These are phyloP conservation scores for Gambusia yucatana DNA, from an alignment of 2,797 vertebrate genomes.

Conservation along the genomic window DNA sequence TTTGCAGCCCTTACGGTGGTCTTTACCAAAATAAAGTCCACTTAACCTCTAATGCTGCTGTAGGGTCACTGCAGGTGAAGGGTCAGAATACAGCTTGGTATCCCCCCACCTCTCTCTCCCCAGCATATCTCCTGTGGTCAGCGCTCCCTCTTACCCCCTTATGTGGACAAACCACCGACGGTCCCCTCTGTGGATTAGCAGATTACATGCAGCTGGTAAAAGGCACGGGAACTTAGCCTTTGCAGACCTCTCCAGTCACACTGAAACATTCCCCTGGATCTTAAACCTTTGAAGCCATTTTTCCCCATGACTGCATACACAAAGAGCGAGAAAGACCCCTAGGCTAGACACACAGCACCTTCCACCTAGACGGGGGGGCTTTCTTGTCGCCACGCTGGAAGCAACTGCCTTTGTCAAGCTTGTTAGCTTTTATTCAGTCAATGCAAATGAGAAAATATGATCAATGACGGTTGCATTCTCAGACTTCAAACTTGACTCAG, in stretches of 20 bases:
- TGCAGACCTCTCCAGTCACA: slow-evolving; percentile 49
- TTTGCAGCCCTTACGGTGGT: slow-evolving; percentile 39
- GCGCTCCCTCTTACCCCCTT: slow-evolving; percentile 23
- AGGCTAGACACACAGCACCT: slow-evolving; percentile 64
- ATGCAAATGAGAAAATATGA: slow-evolving; percentile 19
- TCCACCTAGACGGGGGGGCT: slow-evolving; percentile 58
- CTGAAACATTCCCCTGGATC: slow-evolving; percentile 65
- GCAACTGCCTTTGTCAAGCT: slow-evolving; percentile 43
- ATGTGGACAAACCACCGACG: slow-evolving; percentile 65
- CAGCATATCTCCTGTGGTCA: slow-evolving; percentile 65
- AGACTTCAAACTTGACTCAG: slow-evolving; percentile 30
- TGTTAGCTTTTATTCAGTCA: slow-evolving; percentile 41
- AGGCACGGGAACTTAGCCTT: slow-evolving; percentile 61
- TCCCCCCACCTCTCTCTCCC: slow-evolving; percentile 28
- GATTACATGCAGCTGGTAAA: slow-evolving; percentile 79
- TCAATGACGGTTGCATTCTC: slow-evolving; percentile 14
- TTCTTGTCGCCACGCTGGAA: slow-evolving; percentile 52
- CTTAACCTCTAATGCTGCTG: slow-evolving; percentile 76
- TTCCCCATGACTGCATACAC: slow-evolving; percentile 77
- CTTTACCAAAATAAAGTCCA: slow-evolving; percentile 48
- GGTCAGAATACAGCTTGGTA: slow-evolving; percentile 41
- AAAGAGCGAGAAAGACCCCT: slow-evolving; percentile 61
- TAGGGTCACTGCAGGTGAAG: slow-evolving; percentile 58
- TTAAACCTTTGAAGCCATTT: slow-evolving; percentile 73
- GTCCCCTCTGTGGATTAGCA: slow-evolving; percentile 71